Evolutionary conservation across 2,888 invertebrate genomes (phyloP).

Genomic region (Drosophila tripunctata): DNA sequence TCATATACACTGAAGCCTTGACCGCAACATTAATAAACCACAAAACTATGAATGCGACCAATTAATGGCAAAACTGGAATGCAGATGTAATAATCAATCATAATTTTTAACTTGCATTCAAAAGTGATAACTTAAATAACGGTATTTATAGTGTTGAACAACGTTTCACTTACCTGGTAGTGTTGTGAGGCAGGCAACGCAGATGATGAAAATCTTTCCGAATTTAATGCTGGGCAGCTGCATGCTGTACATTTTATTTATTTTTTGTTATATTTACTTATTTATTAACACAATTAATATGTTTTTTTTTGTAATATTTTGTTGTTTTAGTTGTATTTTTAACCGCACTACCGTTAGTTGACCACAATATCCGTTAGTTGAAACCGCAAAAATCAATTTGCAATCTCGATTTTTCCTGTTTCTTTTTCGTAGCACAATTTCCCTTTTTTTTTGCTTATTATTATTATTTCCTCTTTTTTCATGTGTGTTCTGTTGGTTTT

Average conservation of each 20-base stretch:
- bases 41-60: constrained; percentile 29
- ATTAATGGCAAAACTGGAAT: no score
- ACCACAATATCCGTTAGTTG: constrained; percentile 53
- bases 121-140: no score
- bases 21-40: constrained; percentile 54
- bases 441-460: constrained; percentile 41
- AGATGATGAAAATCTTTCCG: constrained; percentile 41
- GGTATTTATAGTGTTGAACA: no score
- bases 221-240: constrained; percentile 38
- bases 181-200: constrained; percentile 48
- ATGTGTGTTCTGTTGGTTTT: constrained; percentile 38
- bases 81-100: no score
- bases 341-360: constrained; percentile 6
- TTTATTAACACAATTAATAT: constrained; percentile 21
- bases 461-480: constrained; percentile 22
- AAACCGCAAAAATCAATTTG: constrained; percentile 75
- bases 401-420: constrained; percentile 39
- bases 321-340: constrained; percentile 2
- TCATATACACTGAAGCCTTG: constrained; percentile 3
- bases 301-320: constrained; percentile 7
- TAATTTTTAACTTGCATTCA: no score
- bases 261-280: constrained; percentile 33
- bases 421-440: constrained; percentile 56
- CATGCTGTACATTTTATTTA: constrained; percentile 48
- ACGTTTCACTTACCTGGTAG: constrained; percentile 66